Evolutionary conservation across 2,888 invertebrate genomes (phyloP), one percentile per base, ranked within the genome.

Genomic region (Coleophora flavipennella): DNA sequence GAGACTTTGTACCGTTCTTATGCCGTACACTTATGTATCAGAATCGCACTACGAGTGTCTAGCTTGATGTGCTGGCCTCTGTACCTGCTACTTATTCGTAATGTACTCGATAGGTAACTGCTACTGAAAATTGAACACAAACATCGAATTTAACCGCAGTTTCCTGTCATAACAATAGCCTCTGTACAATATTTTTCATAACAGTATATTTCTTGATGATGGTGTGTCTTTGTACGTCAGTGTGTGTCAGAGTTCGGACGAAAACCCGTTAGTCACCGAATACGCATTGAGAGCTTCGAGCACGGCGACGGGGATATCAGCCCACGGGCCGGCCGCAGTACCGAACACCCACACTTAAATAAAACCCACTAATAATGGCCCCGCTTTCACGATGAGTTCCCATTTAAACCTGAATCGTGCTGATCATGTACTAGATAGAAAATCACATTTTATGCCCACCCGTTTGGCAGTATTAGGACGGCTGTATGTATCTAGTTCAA

Each of bases 261-360:
- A 59, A 60, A 62, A 59, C 59, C 65, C 66, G 67, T 76, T 74
- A 74, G 61, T 72, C 70, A 70, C 42, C 40, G 42, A 45, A 44
- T 40, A 42, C 40, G 48, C 43, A 33, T 38, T 34, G 38, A 31
- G 14, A 31, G 38, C 27, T 44, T 46, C 43, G 46, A 42, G 40
- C 11, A 38, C 39, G 29, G 25, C 38, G 33, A 33, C 13, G 33
- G 35, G 48, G 39, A 48, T 41, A 52, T 49, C 57, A 48, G 51
- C 59, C 66, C 59, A 67, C 64, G 46, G 44, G 20, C 20, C 20
- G 20, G 20, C 20, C 20, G 20, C 44, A 39, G 42, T 42, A 41
- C 49, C 45, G 44, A 46, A 60, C 60, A 51, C 60, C 65, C 51
- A 66, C 67, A 56, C 56, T 44, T 42, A 41, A 48, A 52, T 55